Evolutionary conservation across 1,140 invertebrate genomes (phyloP), one percentile per base, ranked within the genome.

Genomic region (Drosophila sturtevanti): DNA sequence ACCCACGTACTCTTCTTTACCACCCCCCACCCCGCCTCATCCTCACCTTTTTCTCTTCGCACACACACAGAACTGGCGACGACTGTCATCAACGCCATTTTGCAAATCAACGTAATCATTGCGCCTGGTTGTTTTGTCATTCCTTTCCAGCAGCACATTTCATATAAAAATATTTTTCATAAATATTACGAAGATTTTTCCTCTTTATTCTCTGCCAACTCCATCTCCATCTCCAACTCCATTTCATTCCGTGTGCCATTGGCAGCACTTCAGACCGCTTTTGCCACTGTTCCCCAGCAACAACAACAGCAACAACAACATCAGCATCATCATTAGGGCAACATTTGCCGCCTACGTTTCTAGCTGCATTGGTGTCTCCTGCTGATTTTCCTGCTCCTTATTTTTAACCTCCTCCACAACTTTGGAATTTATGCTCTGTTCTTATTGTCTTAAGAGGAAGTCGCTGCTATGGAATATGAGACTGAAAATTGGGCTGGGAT

Each of bases 21-120:
- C 14, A 4, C 21, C 35, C 35, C 63, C 14, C 5, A 12, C 37
- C 9, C 35, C 4, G 21, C 9, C 27, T 18, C 59, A 6, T 10
- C 34, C 60, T 34, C 65, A 63, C 62, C 55, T 72, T 54, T 65
- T 73, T 12, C 12, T 4, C 10, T 35, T 31, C 41, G 11, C 41
- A 48, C 52, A 48, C 22, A 37, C 54, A 56, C n/a, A 34, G 44
- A 55, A 31, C 77, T 24, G 56, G 24, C 56, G 61, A 68, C 65
- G 56, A 35, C 66, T 87, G 82, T 86, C 84, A 87, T 87, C 84
- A 71, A 69, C 84, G 84, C 84, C 84, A 89, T 87, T 87, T 87
- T 81, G 84, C 80, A 89, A 89, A 87, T 87, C 77, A 87, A 87
- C 84, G 84, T 78, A 87, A 89, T 89, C 84, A 87, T 87, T 87